A percentile compares a stretch with the other conserved stretches of the same genome.
Evolutionary conservation across 2,113 vertebrate species (phyloP).

Genomic region (Mormyrus lacerda): DNA sequence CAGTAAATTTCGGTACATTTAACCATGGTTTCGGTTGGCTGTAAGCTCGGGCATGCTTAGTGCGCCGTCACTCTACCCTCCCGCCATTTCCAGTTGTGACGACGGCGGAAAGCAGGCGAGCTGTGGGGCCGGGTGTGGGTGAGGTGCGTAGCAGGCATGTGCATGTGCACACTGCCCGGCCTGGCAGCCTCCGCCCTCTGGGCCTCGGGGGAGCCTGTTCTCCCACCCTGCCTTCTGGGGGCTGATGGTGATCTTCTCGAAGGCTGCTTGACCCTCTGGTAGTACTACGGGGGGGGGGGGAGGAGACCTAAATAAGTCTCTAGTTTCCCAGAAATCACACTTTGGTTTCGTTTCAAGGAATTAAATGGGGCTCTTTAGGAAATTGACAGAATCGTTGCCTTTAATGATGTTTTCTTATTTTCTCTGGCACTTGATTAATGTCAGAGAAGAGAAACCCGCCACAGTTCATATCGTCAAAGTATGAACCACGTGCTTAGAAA

Average conservation of each 20-base stretch:
- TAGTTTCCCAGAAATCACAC: not conserved
- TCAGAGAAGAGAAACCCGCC: not conserved
- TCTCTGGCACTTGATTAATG: not conserved
- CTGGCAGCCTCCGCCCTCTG: not conserved
- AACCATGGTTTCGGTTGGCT: too few species aligned
- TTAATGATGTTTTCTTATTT: not conserved
- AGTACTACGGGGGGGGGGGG: not conserved
- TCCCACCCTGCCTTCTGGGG: not conserved
- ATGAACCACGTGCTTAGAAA: not conserved
- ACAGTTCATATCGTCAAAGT: not conserved
- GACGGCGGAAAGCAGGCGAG: not conserved
- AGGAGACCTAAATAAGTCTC: not conserved
- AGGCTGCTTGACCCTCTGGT: not conserved
- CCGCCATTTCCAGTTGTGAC: rapidly evolving
- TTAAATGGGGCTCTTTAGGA: not conserved
- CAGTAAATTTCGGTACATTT: not conserved
- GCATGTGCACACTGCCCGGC: not conserved
- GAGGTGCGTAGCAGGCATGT: not conserved
- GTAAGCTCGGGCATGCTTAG: not conserved
- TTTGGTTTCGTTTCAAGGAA: not conserved
- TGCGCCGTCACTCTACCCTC: not conserved
- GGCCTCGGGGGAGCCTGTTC: not conserved
- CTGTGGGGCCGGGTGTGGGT: not conserved
- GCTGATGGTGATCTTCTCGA: not conserved
- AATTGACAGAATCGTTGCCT: not conserved